A percentile compares a stretch with the other conserved stretches of the same genome.
phyloP scores from a whole-genome alignment of 1,140 invertebrate genomes.

The Drosophila sp. region DNA sequence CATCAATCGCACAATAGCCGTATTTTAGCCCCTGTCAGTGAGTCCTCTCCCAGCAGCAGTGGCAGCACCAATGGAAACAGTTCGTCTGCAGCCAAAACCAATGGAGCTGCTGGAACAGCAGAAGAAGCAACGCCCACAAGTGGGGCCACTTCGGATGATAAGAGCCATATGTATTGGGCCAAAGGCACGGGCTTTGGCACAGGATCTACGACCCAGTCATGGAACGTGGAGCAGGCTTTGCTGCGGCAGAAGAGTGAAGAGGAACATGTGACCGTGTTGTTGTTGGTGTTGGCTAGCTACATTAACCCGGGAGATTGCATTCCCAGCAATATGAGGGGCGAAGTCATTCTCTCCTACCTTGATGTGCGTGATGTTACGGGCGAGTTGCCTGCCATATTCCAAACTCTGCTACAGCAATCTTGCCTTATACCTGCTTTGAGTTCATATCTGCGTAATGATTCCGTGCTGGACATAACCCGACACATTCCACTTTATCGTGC shows the following conservation, averaged over 20 bases:
- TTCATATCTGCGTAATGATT: conserved; percentile 96
- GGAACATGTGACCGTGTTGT: conserved; percentile 94
- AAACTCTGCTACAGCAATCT: conserved; percentile 90
- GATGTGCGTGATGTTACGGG: conserved; percentile 81
- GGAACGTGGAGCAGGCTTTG: conserved; percentile 97
- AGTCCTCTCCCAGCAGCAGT: conserved; percentile 53
- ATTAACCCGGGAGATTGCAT: conserved; percentile 90
- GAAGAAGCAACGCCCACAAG: conserved; percentile 45
- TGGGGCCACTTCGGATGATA: conserved; percentile 86
- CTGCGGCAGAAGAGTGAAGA: conserved; percentile 94
- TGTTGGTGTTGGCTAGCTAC: conserved; percentile 93
- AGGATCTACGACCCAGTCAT: conserved; percentile 96
- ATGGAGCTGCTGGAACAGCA: conserved; percentile 21
- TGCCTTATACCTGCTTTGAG: conserved; percentile 94
- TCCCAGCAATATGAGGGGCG: conserved; percentile 84
- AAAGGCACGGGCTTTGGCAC: conserved; percentile 98
- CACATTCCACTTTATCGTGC: conserved; percentile 96
- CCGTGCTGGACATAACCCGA: conserved; percentile 96
- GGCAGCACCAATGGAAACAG: conserved; percentile 17
- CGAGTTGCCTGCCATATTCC: conserved; percentile 88
- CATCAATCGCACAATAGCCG: conserved; percentile 86
- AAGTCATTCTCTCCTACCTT: conserved; percentile 74
- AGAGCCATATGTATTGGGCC: conserved; percentile 96
- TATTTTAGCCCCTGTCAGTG: conserved; percentile 69
- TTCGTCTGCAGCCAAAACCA: conserved; percentile 13